These are phyloP conservation scores for Pseudachorutes palmiensis DNA, from an alignment of 1,140 invertebrate genomes.

Conservation along the genomic window DNA sequence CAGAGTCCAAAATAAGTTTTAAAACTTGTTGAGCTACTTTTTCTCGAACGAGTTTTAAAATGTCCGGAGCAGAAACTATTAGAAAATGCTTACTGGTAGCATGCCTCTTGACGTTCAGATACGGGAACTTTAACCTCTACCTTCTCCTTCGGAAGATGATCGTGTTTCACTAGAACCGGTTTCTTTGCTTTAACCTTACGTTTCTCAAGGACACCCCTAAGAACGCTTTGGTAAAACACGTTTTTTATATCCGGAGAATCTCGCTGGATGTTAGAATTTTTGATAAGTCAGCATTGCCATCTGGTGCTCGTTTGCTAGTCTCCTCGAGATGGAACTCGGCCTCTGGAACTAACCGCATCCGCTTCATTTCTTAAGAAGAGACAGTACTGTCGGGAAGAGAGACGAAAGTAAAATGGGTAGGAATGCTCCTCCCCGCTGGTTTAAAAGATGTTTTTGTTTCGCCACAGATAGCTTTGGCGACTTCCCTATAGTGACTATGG, in stretches of 20 bases:
- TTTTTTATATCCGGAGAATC: neutral
- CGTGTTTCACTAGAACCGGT: neutral
- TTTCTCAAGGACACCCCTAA: neutral
- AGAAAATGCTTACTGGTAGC: too few relatives aligned
- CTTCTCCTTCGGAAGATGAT: neutral
- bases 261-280: neutral
- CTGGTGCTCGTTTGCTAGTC: neutral
- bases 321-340: neutral
- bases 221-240: neutral
- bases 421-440: neutral
- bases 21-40: neutral
- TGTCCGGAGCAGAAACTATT: neutral
- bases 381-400: neutral
- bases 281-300: neutral
- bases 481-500: neutral
- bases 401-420: neutral
- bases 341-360: neutral
- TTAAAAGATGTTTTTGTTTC: neutral
- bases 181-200: neutral
- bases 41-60: neutral
- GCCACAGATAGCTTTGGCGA: neutral
- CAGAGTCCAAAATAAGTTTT: neutral
- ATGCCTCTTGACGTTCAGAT: too few relatives aligned
- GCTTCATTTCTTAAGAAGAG: neutral
- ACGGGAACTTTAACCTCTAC: neutral